Evolutionary conservation across 2,797 vertebrate genomes (phyloP), one percentile per base, ranked within the genome.

Genomic region (Ispidina picta): DNA sequence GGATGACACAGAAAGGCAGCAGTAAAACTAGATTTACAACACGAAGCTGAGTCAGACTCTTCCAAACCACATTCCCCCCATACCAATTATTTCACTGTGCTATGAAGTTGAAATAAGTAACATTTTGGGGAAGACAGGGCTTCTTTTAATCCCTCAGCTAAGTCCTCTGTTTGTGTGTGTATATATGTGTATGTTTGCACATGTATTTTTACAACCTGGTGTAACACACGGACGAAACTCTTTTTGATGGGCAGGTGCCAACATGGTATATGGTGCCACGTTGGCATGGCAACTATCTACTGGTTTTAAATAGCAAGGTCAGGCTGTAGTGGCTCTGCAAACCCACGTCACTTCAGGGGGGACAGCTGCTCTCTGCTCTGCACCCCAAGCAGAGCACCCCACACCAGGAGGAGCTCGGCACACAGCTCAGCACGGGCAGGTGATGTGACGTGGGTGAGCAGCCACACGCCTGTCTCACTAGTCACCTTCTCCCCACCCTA

Each of bases 21-120:
- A 18, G 86, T n/a, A 86, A 84, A 89, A 93, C 81, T 79, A 43
- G 93, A 88, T 52, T 72, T 68, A 89, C 88, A 90, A 43, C 89
- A 16, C 8, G 28, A 58, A 84, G 68, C 46, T 84, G 89, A 91
- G 71, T 90, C 88, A 92, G 70, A 48, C 65, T 73, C 72, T 73
- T 89, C 51, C 48, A 64, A 92, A 88, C 76, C 48, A 44, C 23
- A 9, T 39, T 83, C 19, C 73, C 70, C 58, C 37, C 65, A 25
- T 28, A 75, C 60, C 59, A 52, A 63, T 85, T 81, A 80, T 37
- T 85, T 63, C 69, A 56, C 43, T 83, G 51, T 17, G 41, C 59
- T 52, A 39, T 28, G 48, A 71, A 90, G 68, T 76, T 74, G 68
- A 70, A 83, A 51, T 64, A 58, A 44, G 21, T 76, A 26, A 9